phyloP scores from a whole-genome alignment of 2,113 vertebrate genomes.

The Cyanocitta stelleri region DNA sequence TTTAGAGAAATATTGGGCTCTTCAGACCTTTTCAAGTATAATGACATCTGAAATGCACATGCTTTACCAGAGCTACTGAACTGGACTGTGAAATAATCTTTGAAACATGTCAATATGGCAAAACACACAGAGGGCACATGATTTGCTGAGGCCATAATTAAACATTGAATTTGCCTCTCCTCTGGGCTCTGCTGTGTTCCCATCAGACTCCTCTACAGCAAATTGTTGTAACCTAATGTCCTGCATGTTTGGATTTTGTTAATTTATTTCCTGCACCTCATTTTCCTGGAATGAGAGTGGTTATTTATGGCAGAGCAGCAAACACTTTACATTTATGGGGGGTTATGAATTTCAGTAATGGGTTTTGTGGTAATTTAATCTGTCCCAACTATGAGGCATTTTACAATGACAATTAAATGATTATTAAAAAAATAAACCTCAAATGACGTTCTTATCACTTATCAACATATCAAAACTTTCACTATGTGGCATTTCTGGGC shows the following conservation, averaged over 20 bases:
- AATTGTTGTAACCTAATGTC: constrained; percentile 73
- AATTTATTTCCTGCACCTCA: constrained; percentile 78
- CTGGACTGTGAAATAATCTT: neutral
- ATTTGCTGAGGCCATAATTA: constrained; percentile 70
- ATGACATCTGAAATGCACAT: constrained; percentile 17
- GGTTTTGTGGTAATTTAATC: constrained; percentile 79
- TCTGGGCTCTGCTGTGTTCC: constrained; percentile 40
- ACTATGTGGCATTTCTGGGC: constrained; percentile 50
- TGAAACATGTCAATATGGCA: constrained; percentile 33
- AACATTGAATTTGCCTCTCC: constrained; percentile 58
- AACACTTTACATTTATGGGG: constrained; percentile 79
- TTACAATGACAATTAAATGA: constrained; percentile 82
- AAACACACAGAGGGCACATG: constrained; percentile 35
- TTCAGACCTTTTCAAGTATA: constrained; percentile 43
- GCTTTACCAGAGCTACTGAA: constrained; percentile 11
- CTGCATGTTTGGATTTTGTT: constrained; percentile 73
- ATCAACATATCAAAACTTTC: constrained; percentile 76
- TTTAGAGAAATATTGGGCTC: constrained; percentile 28
- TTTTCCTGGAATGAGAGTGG: constrained; percentile 71
- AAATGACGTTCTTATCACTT: constrained; percentile 75
- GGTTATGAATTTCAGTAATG: constrained; percentile 80
- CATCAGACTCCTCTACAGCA: constrained; percentile 51
- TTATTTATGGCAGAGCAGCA: constrained; percentile 75
- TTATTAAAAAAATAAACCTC: constrained; percentile 79
- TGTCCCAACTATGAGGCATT: constrained; percentile 76